phyloP scores from a whole-genome alignment of 2,888 invertebrate genomes.

The Caenorhabditis auriculariae region DNA sequence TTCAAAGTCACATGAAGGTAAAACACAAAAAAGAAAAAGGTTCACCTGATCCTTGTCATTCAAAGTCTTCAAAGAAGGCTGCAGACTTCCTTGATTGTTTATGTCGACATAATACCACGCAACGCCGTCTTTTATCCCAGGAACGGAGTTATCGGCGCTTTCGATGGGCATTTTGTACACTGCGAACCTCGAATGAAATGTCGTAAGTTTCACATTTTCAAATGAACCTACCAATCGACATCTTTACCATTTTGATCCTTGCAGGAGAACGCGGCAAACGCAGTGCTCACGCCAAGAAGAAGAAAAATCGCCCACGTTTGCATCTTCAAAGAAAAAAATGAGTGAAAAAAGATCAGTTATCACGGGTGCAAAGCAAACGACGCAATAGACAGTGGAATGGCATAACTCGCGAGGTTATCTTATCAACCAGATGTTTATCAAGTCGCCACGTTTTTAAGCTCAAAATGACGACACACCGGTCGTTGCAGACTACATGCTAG shows the following conservation, averaged over 20 bases:
- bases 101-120: slow-evolving; percentile 56
- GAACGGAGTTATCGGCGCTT: slow-evolving; percentile 31
- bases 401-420: slow-evolving; percentile 6
- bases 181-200: slow-evolving; percentile 34
- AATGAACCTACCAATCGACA: slow-evolving; percentile 48
- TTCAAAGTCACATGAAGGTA: too few relatives aligned
- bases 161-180: slow-evolving; percentile 55
- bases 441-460: too few relatives aligned
- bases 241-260: slow-evolving; percentile 51
- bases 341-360: too few relatives aligned
- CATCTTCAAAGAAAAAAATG: too few relatives aligned
- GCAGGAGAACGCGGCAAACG: slow-evolving; percentile 41
- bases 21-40: background rate
- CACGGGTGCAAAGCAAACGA: slow-evolving; percentile 5
- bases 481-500: too few relatives aligned
- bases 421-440: slow-evolving; percentile 10
- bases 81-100: slow-evolving; percentile 36
- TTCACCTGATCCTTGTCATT: slow-evolving; percentile 39
- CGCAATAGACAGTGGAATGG: slow-evolving; percentile 4
- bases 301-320: slow-evolving; percentile 5
- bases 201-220: background rate
- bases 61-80: slow-evolving; percentile 39
- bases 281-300: slow-evolving; percentile 6
- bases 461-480: too few relatives aligned
- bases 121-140: slow-evolving; percentile 39